phyloP scores from a whole-genome alignment of 2,888 invertebrate genomes.

The Anarsia innoxiella region DNA sequence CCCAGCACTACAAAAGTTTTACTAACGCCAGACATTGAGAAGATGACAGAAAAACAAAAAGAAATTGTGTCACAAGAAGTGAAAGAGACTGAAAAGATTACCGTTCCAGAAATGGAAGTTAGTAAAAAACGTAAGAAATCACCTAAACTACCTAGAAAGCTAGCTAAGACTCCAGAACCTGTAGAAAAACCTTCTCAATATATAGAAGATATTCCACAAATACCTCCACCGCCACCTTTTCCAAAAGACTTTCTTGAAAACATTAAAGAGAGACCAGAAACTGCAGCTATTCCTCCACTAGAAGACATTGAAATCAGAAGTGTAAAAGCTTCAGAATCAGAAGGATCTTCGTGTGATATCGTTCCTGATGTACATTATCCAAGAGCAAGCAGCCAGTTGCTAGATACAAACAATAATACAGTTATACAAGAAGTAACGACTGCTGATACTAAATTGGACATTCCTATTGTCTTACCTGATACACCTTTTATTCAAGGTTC shows the following conservation, averaged over 20 bases:
- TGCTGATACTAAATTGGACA: conserved; percentile 28
- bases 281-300: conserved; percentile 13
- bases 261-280: conserved; percentile 16
- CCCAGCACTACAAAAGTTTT: background rate
- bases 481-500: conserved; percentile 39
- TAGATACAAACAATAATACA: conserved; percentile 50
- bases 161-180: conserved; percentile 1
- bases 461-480: conserved; percentile 26
- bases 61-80: background rate
- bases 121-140: conserved; percentile 19
- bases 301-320: conserved; percentile 29
- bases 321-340: conserved; percentile 32
- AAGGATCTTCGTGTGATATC: conserved; percentile 32
- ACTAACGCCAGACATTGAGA: background rate
- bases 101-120: background rate
- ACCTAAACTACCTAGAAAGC: conserved; percentile 16
- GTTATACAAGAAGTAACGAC: conserved; percentile 50
- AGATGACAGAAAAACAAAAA: background rate
- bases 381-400: conserved; percentile 44
- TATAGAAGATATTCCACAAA: background rate
- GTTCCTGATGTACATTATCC: conserved; percentile 52
- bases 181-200: background rate
- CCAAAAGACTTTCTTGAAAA: no score
- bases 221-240: no score
- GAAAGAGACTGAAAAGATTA: conserved; percentile 1